Percentiles rank a stretch among this genome's conserved stretches.
Conservation (phyloP, 2,797 vertebrate species). For the Crax fasciolata region DNA sequence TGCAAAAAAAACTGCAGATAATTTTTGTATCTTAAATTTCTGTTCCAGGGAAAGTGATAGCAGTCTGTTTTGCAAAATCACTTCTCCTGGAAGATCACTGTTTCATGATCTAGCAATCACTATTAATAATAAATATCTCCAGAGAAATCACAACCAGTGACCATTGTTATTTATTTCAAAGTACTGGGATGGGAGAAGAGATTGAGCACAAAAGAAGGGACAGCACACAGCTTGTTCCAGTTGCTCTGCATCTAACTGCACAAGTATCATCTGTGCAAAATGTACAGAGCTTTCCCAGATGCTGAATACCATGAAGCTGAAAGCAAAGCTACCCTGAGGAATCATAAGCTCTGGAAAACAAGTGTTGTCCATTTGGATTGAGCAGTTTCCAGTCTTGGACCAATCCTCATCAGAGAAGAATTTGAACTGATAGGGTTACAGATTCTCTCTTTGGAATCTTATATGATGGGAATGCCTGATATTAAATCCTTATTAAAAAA, state of each 20-base stretch:
- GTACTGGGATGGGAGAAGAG: not conserved
- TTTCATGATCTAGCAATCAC: not conserved
- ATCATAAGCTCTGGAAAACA: not conserved
- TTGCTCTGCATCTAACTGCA: not conserved
- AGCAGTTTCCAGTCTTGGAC: not conserved
- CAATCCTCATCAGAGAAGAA: not conserved
- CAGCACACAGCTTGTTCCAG: not conserved
- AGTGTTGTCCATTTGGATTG: not conserved
- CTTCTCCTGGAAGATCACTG: not conserved
- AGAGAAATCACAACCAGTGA: not conserved
- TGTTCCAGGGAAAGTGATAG: not conserved
- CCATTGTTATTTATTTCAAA: conserved; percentile 7
- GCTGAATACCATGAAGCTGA: not conserved
- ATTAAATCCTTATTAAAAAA: conserved; percentile 2
- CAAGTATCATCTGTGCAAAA: not conserved
- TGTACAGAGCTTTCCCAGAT: not conserved
- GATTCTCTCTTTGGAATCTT: not conserved
- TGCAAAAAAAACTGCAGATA: not conserved
- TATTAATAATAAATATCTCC: not conserved
- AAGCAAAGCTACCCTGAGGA: not conserved
- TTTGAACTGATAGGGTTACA: not conserved
- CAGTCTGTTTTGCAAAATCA: not conserved
- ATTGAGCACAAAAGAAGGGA: not conserved
- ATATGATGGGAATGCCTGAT: not conserved
- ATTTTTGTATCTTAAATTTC: not conserved